phyloP scores from a whole-genome alignment of 1,140 invertebrate species.

The Drosophila simulans region DNA sequence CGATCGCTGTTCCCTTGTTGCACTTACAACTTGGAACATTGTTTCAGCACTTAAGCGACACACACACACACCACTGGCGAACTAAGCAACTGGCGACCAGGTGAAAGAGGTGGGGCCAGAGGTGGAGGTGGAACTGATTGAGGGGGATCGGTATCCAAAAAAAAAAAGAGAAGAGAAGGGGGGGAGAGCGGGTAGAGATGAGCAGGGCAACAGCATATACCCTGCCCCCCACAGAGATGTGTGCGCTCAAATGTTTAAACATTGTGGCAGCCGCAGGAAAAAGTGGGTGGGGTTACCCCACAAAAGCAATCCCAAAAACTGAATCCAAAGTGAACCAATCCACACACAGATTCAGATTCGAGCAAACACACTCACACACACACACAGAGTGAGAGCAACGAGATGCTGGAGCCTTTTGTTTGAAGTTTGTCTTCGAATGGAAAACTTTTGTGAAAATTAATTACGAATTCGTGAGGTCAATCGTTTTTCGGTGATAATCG shows the following conservation, averaged over 20 bases:
- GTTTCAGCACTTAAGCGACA: constrained; percentile 83
- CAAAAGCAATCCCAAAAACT: constrained; percentile 64
- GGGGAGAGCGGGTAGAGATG: constrained; percentile 22
- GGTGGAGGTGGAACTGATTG: constrained; percentile 26
- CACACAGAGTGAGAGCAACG: neutral
- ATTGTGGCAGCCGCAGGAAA: constrained; percentile 58
- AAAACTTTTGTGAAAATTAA: constrained; percentile 84
- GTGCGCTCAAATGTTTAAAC: constrained; percentile 76
- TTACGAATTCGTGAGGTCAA: constrained; percentile 83
- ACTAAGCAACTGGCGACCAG: constrained; percentile 40
- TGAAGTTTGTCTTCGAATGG: constrained; percentile 83
- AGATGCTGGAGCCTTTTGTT: constrained; percentile 62
- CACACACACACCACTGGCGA: constrained; percentile 51
- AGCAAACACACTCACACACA: constrained; percentile 5
- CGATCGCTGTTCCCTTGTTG: constrained; percentile 56
- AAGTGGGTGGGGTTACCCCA: constrained; percentile 20
- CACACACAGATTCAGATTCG: constrained; percentile 24
- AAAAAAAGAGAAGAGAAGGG: neutral
- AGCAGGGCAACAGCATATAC: constrained; percentile 51
- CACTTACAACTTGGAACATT: constrained; percentile 82
- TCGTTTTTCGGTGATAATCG: constrained; percentile 82
- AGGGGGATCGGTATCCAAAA: constrained; percentile 16
- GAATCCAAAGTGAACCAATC: constrained; percentile 51
- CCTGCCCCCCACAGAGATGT: constrained; percentile 66
- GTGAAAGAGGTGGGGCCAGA: constrained; percentile 26